Percentiles rank a stretch among this genome's conserved stretches.
phyloP scores from a whole-genome alignment of 2,888 invertebrate genomes.

The Patella depressa region DNA sequence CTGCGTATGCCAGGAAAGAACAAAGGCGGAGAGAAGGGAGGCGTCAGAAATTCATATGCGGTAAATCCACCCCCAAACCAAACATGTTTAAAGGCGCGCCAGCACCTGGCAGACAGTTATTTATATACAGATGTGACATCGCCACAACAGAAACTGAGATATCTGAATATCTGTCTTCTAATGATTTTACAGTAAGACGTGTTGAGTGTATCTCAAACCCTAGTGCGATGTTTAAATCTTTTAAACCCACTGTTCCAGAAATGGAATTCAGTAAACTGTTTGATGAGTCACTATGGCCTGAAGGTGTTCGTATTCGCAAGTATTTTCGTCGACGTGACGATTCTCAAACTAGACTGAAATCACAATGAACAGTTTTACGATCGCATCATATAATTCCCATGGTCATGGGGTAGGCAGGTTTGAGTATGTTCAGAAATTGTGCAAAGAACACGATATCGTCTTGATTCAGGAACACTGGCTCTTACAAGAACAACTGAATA shows the following conservation, averaged over 20 bases:
- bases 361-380: no score
- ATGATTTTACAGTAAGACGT: not conserved
- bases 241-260: not conserved
- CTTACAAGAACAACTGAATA: no score
- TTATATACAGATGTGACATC: not conserved
- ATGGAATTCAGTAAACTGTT: no score
- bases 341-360: no score
- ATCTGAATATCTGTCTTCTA: not conserved
- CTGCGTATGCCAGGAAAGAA: not conserved
- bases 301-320: no score
- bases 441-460: no score
- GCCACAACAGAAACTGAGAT: not conserved
- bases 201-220: not conserved
- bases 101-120: not conserved
- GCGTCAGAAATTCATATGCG: not conserved
- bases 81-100: not conserved
- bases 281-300: no score
- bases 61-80: not conserved
- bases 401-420: no score
- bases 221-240: not conserved
- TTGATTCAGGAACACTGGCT: no score
- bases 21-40: not conserved
- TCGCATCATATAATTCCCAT: no score
- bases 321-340: no score
- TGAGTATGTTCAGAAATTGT: no score